phyloP scores from a whole-genome alignment of 2,888 invertebrate species.

The Hypolimnas misippus region DNA sequence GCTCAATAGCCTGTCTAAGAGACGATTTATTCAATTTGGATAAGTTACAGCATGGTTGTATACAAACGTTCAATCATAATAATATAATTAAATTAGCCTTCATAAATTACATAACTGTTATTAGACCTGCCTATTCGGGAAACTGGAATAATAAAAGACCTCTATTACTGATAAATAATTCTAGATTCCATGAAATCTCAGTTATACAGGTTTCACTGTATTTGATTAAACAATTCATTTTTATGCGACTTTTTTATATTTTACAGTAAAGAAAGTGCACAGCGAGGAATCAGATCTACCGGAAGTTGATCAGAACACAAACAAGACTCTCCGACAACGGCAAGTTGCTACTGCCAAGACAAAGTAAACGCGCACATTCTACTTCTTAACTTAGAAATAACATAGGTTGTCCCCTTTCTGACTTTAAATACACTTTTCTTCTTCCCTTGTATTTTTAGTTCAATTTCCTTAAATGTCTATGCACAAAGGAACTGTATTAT shows the following conservation, averaged over 20 bases:
- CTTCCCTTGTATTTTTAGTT: conserved; percentile 25
- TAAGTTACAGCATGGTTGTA: too few relatives aligned
- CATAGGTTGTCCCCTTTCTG: conserved; percentile 61
- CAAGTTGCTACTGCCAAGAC: conserved; percentile 81
- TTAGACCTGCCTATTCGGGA: too few relatives aligned
- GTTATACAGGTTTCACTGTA: too few relatives aligned
- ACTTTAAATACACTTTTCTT: conserved; percentile 26
- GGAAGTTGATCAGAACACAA: conserved; percentile 96
- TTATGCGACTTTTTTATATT: conserved; percentile 11
- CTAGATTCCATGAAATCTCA: too few relatives aligned
- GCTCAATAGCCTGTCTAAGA: too few relatives aligned
- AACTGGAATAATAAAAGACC: too few relatives aligned
- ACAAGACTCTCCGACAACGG: conserved; percentile 88
- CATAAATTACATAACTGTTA: too few relatives aligned
- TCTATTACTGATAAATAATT: too few relatives aligned
- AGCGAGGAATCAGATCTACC: conserved; percentile 94
- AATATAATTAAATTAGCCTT: too few relatives aligned
- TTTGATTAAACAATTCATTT: not conserved
- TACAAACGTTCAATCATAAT: too few relatives aligned
- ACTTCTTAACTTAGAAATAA: conserved; percentile 22
- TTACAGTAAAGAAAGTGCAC: conserved; percentile 85
- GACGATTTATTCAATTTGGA: too few relatives aligned
- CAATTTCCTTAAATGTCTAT: conserved; percentile 32
- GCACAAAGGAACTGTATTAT: conserved; percentile 34
- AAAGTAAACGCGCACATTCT: conserved; percentile 71